A percentile compares a stretch with the other conserved stretches of the same genome.
phyloP scores from a whole-genome alignment of 2,113 vertebrate genomes.

The Alectura lathami region DNA sequence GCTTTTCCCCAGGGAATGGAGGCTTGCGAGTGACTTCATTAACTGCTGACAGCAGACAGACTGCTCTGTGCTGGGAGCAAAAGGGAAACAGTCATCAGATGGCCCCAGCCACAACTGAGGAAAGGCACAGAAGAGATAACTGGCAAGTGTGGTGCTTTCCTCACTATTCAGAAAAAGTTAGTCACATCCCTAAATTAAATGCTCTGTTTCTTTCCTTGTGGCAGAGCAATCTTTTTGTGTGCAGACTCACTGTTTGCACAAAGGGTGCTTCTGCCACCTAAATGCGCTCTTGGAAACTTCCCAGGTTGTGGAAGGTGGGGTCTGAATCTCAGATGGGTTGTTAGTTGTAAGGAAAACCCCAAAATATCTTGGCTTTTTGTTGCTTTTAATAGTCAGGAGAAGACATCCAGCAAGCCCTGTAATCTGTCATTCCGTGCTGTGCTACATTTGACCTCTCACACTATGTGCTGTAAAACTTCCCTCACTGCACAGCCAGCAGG shows the following conservation, averaged over 20 bases:
- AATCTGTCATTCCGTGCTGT: background rate
- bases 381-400: background rate
- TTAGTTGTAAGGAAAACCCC: background rate
- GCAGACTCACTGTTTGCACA: background rate
- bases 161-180: background rate
- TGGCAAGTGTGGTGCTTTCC: conserved; percentile 29
- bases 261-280: background rate
- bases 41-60: conserved; percentile 68
- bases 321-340: background rate
- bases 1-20: conserved; percentile 51
- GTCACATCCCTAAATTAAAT: background rate
- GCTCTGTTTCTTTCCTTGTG: background rate
- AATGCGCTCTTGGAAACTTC: background rate
- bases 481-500: accelerated
- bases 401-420: background rate
- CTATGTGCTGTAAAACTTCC: background rate
- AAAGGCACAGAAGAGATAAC: conserved; percentile 30
- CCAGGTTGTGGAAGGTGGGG: background rate
- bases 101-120: conserved; percentile 58
- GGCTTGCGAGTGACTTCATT: conserved; percentile 47
- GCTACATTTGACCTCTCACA: background rate
- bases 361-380: background rate
- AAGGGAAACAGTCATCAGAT: conserved; percentile 59
- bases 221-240: background rate
- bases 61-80: conserved; percentile 5